These are phyloP conservation scores for Fragum whitleyi DNA, from an alignment of 2,888 invertebrate genomes.

Conservation along the genomic window DNA sequence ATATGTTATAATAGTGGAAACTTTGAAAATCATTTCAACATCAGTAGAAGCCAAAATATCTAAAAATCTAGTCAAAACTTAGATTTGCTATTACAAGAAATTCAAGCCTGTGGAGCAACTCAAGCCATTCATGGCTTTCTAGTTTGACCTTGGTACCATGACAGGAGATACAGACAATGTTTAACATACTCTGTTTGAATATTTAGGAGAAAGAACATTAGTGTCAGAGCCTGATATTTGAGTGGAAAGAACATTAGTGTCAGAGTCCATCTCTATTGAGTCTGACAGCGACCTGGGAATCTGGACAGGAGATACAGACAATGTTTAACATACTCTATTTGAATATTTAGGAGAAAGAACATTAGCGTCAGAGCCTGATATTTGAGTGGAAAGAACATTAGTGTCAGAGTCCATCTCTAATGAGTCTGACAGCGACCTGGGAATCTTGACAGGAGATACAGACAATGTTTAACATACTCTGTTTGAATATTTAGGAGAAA, in stretches of 20 bases:
- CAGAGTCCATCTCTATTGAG: constrained; percentile 44
- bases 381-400: constrained; percentile 20
- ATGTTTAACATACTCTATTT: constrained; percentile 30
- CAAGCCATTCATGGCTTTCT: too few relatives aligned
- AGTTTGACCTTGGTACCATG: too few relatives aligned
- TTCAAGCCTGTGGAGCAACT: too few relatives aligned
- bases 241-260: constrained; percentile 25
- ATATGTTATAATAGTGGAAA: too few relatives aligned
- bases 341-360: constrained; percentile 12
- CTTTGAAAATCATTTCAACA: too few relatives aligned
- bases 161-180: too few relatives aligned
- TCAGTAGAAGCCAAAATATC: too few relatives aligned
- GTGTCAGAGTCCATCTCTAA: constrained; percentile 37
- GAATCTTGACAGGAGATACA: too few relatives aligned
- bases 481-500: constrained; percentile 10
- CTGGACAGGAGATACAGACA: too few relatives aligned
- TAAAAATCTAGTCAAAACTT: too few relatives aligned
- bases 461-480: constrained; percentile 53
- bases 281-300: too few relatives aligned
- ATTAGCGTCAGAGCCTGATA: constrained; percentile 21
- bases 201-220: constrained; percentile 19
- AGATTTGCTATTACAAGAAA: too few relatives aligned
- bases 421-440: constrained; percentile 63
- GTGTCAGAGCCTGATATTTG: constrained; percentile 21
- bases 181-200: background rate